Evolutionary conservation across 2,113 vertebrate species (phyloP), one percentile per base, ranked within the genome.

Genomic region (Barbus barbus): DNA sequence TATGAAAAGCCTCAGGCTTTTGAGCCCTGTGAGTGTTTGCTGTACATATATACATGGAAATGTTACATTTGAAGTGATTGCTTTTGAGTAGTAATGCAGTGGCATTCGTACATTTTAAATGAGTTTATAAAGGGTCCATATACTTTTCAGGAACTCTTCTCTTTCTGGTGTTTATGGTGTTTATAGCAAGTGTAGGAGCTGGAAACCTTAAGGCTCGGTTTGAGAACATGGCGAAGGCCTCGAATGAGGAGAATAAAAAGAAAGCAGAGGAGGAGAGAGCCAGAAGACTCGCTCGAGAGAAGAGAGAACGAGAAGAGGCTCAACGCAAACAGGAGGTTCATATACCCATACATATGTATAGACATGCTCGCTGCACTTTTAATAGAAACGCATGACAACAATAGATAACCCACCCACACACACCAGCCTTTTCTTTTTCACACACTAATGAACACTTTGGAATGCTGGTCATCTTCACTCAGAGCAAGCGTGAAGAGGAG

Each of bases 191-290:
- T 65, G 90, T 93, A 85, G 94, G 95, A 24, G 94, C 96, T 8
- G 94, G 95, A 46, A 96, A 95, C 44, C 92, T 99, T 80, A 96
- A 96, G 87, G 95, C 95, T 0, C 96, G 90, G 0, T 99, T 99
- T 86, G 98, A 99, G 81, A 94, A 89, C 89, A 94, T 98, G 95
- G 97, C 96, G 9, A 95, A 92, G 87, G 90, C 91, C 0, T 94
- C 94, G 0, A 94, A 94, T 0, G 95, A 96, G 14, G 95, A 97
- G 82, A 95, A 94, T 89, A 91, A 60, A 74, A 96, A 93, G 89
- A 91, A 61, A 87, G 95, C 89, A 0, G 95, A 96, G 82, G 95
- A 96, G 82, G 94, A 96, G 85, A 89, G 85, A 78, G 78, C 1
- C 0, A 95, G 95, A 85, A 91, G 89, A 78, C 92, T 93, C 71